Conservation (phyloP, 2,888 invertebrate genomes). For the Nemotelus nigrinus region DNA sequence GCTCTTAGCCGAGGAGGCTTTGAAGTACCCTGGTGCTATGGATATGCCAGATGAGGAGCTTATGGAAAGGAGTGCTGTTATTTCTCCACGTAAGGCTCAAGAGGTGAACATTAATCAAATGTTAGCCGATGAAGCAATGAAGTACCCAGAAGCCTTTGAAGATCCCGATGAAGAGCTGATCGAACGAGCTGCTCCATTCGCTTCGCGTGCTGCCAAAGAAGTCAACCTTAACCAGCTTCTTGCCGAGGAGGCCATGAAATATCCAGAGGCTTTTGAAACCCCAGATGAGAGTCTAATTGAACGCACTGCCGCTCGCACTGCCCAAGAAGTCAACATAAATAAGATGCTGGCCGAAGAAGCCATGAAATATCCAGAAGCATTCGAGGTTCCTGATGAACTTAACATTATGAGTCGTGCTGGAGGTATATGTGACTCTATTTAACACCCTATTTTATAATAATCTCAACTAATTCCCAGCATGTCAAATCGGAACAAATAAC, state of each 20-base stretch:
- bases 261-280: background rate
- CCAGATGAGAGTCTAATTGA: background rate
- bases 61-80: background rate
- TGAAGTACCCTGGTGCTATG: background rate
- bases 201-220: background rate
- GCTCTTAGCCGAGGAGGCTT: background rate
- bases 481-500: constrained; percentile 62
- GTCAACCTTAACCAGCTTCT: background rate
- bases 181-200: background rate
- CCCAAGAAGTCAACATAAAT: background rate
- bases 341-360: constrained; percentile 6
- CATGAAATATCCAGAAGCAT: background rate
- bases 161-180: constrained; percentile 15
- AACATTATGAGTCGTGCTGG: constrained; percentile 23
- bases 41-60: background rate
- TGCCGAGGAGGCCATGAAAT: background rate
- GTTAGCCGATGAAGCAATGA: background rate
- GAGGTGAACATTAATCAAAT: no score
- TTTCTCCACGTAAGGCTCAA: background rate
- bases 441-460: background rate
- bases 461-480: constrained; percentile 53
- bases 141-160: constrained; percentile 6
- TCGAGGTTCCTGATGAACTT: constrained; percentile 13
- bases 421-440: constrained; percentile 11
- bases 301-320: background rate